Percentiles rank a stretch among this genome's conserved stretches.
These are phyloP conservation scores for Pegea sp. DNA, from an alignment of 23 tunicate genomes.

Conservation along the genomic window DNA sequence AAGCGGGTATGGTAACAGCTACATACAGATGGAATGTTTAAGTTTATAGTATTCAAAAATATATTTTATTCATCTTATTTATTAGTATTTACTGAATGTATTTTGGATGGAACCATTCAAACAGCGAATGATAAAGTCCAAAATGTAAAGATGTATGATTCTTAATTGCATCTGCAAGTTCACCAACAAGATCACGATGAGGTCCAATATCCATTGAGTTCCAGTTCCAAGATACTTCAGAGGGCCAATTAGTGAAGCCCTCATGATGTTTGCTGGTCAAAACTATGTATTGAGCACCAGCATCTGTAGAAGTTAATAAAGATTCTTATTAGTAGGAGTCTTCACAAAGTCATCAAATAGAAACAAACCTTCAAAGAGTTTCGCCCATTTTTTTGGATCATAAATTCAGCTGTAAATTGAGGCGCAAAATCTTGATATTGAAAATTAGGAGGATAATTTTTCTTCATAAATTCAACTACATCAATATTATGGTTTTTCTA, in stretches of 20 bases:
- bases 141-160: too few species aligned
- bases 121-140: conserved; percentile 7
- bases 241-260: too few species aligned
- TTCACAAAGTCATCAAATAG: too few species aligned
- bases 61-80: too few species aligned
- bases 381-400: conserved; percentile 4
- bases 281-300: conserved; percentile 29
- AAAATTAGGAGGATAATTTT: conserved; percentile 62
- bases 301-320: conserved; percentile 1
- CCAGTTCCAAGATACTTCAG: too few species aligned
- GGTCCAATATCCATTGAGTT: too few species aligned
- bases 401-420: conserved; percentile 37
- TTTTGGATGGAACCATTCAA: conserved; percentile 15
- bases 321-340: too few species aligned
- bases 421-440: conserved; percentile 68
- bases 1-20: too few species aligned
- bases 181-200: too few species aligned
- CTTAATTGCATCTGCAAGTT: conserved; percentile 12
- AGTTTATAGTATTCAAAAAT: too few species aligned
- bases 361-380: too few species aligned
- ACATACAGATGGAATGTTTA: too few species aligned
- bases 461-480: conserved; percentile 27
- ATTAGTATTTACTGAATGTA: conserved; percentile 10
- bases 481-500: conserved; percentile 14
- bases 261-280: conserved; percentile 31